Conservation (phyloP, 1,140 invertebrate genomes). For the Colletes latitarsis region DNA sequence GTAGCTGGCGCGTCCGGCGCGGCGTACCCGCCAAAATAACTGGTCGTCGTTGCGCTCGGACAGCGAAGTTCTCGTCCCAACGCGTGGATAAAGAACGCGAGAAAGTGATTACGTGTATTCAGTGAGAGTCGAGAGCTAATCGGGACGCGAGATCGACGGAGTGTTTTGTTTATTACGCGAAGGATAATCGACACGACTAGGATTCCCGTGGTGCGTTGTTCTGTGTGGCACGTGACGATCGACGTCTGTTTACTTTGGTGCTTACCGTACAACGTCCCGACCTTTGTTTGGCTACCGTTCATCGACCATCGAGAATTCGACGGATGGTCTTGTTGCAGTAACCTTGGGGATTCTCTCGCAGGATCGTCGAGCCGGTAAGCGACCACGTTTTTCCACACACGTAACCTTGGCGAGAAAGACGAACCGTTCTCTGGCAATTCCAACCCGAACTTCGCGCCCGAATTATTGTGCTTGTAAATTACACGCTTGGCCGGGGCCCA, state of each 20-base stretch:
- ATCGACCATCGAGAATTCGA: background rate
- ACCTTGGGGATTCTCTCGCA: background rate
- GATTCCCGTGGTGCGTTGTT: slow-evolving; percentile 23
- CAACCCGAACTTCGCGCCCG: slow-evolving; percentile 4
- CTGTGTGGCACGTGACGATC: slow-evolving; percentile 47
- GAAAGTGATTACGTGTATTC: slow-evolving; percentile 11
- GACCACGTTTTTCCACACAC: too few relatives aligned
- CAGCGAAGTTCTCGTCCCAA: background rate
- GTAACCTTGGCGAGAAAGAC: background rate
- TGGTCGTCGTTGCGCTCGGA: background rate
- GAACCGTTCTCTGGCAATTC: slow-evolving; percentile 8
- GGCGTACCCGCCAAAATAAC: slow-evolving; percentile 20
- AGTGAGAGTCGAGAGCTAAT: background rate
- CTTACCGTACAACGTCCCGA: background rate
- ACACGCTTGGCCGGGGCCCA: slow-evolving; percentile 49
- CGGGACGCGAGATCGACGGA: background rate
- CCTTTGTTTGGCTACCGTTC: background rate
- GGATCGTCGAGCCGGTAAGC: too few relatives aligned
- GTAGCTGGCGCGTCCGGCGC: background rate
- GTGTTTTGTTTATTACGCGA: slow-evolving; percentile 33
- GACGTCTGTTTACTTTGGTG: slow-evolving; percentile 32
- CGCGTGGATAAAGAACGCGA: slow-evolving; percentile 4
- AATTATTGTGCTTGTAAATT: slow-evolving; percentile 58
- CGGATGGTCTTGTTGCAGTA: too few relatives aligned
- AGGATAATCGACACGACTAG: background rate